Evolutionary conservation across 2,888 invertebrate genomes (phyloP).

Genomic region (Neoitamus cyanurus): DNA sequence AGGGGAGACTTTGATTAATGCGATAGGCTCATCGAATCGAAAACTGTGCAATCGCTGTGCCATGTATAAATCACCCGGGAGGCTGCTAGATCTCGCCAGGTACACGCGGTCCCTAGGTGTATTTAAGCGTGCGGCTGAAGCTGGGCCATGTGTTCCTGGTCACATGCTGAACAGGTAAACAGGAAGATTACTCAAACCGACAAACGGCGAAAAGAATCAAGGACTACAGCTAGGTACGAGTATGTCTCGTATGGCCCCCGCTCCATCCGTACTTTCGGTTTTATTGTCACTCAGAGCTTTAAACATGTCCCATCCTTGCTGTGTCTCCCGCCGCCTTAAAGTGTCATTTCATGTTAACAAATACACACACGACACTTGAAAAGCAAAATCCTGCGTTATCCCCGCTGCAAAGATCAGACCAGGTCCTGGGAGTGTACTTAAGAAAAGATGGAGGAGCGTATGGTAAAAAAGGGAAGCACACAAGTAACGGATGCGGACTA

Average conservation of each 20-base stretch:
- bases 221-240: too few relatives aligned
- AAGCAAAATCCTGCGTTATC: conserved; percentile 38
- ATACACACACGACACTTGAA: conserved; percentile 35
- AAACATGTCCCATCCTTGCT: conserved; percentile 3
- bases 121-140: neutral
- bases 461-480: neutral
- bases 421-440: conserved; percentile 37
- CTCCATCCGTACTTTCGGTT: neutral
- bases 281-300: conserved; percentile 40
- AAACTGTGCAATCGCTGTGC: conserved; percentile 44
- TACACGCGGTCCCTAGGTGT: neutral
- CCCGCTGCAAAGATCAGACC: conserved; percentile 34
- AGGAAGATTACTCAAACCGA: conserved; percentile 20
- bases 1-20: conserved; percentile 41
- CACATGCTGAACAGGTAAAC: conserved; percentile 49
- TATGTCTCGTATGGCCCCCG: neutral
- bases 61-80: conserved; percentile 30
- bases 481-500: conserved; percentile 10
- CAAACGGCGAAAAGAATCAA: conserved; percentile 21
- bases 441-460: neutral
- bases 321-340: conserved; percentile 16
- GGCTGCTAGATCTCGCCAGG: conserved; percentile 37
- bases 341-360: conserved; percentile 47
- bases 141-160: conserved; percentile 49
- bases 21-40: conserved; percentile 46